Base-by-base conservation (phyloP, 2,113 vertebrate species). In the Irena cyanogastra region DNA sequence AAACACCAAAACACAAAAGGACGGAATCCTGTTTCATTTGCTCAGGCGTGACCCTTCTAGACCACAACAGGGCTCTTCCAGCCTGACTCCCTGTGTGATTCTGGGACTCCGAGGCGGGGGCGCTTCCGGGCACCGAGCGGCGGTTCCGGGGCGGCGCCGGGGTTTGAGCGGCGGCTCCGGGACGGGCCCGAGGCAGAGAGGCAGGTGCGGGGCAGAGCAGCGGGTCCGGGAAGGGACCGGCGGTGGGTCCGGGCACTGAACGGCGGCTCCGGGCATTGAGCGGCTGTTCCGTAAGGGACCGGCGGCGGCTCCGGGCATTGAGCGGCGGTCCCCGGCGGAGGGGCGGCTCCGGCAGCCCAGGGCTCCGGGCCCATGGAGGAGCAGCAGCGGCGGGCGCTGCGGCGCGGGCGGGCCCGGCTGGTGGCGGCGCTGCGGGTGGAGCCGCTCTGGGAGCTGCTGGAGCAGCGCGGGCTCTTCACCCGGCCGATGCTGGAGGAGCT, bases 401-500 rank as follows among this genome's bases (percentile, higher is more conserved):
- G 94, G 87, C 95, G 96, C 11, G 97, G 95, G 45, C 97, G 99
- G 85, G 13, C 70, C 31, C 94, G 76, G 63, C 97, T 99, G 39
- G 99, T 99, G 57, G 31, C 4, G 33, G 94, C 94, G 10, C 89
- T 99, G 96, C 93, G 98, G 31, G 98, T 98, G 74, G 95, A 84
- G 3, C 59, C 82, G 7, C 96, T 99, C 15, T 99, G 98, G 90
- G 98, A 98, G 19, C 96, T 83, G 37, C 98, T 99, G 63, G 64
- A 98, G 59, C 95, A 87, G 59, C 98, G 97, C 4, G 98, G 97
- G 16, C 87, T 99, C 60, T 99, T 99, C 95, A 99, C 97, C 22
- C 95, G 96, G 2, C 96, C 98, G 93, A 99, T 99, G 99, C 96
- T 99, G 45, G 99, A 99, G 88, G 98, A 99, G 93, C 98, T 99